A percentile compares a stretch with the other conserved stretches of the same genome.
Evolutionary conservation across 2,113 vertebrate species (phyloP).

Genomic region (rabbit (Oryctolagus cuniculus)): DNA sequence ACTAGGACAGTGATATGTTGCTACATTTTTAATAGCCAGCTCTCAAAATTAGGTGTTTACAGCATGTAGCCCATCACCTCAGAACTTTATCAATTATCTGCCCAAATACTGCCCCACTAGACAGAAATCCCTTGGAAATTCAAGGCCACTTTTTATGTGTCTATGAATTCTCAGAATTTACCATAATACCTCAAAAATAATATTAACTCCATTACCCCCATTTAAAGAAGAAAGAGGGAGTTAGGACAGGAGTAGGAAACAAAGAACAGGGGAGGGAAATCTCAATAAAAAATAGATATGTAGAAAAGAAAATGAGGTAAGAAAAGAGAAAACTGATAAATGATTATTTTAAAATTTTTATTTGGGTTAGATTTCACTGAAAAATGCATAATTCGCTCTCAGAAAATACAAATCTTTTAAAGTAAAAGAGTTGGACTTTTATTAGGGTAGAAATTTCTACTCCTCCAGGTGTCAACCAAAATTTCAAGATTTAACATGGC

Average conservation of each 20-base stretch:
- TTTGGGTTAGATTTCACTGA: conserved; percentile 33
- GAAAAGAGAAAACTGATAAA: not conserved
- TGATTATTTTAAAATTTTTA: not conserved
- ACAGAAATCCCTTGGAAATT: conserved; percentile 9
- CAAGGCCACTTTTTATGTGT: not conserved
- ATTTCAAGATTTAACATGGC: not conserved
- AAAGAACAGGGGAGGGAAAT: not conserved
- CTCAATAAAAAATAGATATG: fast-evolving
- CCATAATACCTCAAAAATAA: not conserved
- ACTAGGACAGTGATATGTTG: not conserved
- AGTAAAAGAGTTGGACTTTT: not conserved
- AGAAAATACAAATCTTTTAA: conserved; percentile 12
- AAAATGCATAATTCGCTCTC: not conserved
- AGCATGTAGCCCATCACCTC: not conserved
- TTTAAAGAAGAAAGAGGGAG: not conserved
- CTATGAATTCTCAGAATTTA: not conserved
- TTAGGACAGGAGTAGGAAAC: not conserved
- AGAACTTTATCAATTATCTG: not conserved
- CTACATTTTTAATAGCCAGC: not conserved
- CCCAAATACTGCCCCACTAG: not conserved
- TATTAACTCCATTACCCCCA: not conserved
- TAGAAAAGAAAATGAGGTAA: not conserved
- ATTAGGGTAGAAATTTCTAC: not conserved
- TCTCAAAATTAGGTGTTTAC: not conserved
- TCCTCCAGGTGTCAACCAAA: not conserved